Percentiles rank a stretch among this genome's conserved stretches.
Conservation (phyloP, 2,797 vertebrate species). For the Gadopsis marmoratus region DNA sequence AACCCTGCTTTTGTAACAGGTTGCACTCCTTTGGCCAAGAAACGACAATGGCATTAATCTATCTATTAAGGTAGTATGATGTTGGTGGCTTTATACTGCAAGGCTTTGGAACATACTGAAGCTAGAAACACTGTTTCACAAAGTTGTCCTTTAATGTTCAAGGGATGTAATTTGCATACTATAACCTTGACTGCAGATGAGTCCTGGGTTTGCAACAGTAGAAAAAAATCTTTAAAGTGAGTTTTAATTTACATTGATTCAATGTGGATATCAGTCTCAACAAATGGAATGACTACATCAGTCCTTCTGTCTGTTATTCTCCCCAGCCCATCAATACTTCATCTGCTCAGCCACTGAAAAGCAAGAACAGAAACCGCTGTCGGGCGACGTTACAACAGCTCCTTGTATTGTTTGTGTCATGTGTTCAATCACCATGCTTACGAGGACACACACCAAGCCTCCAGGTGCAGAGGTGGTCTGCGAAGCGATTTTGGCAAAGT, state of each 20-base stretch:
- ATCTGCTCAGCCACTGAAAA: background rate
- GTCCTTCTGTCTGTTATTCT: background rate
- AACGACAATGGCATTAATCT: constrained; percentile 32
- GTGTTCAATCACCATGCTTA: background rate
- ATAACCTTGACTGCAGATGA: constrained; percentile 22
- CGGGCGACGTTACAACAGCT: constrained; percentile 7
- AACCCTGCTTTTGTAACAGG: constrained; percentile 58
- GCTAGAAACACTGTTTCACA: constrained; percentile 4
- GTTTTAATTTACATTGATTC: constrained; percentile 18
- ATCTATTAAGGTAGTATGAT: constrained; percentile 29
- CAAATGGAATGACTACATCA: constrained; percentile 14
- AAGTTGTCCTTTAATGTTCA: constrained; percentile 5
- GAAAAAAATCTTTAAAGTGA: background rate
- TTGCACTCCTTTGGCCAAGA: constrained; percentile 42
- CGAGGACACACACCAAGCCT: background rate
- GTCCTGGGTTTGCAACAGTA: background rate
- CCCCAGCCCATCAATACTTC: background rate
- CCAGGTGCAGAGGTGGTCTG: background rate
- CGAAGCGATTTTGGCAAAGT: background rate
- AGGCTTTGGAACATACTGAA: constrained; percentile 15
- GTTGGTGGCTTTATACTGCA: constrained; percentile 22
- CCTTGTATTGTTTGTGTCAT: background rate
- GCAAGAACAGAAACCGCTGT: background rate
- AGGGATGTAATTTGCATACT: constrained; percentile 16
- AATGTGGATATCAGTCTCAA: background rate